Evolutionary conservation across 2,888 invertebrate species (phyloP).

Genomic region (Cheilosia vernalis): DNA sequence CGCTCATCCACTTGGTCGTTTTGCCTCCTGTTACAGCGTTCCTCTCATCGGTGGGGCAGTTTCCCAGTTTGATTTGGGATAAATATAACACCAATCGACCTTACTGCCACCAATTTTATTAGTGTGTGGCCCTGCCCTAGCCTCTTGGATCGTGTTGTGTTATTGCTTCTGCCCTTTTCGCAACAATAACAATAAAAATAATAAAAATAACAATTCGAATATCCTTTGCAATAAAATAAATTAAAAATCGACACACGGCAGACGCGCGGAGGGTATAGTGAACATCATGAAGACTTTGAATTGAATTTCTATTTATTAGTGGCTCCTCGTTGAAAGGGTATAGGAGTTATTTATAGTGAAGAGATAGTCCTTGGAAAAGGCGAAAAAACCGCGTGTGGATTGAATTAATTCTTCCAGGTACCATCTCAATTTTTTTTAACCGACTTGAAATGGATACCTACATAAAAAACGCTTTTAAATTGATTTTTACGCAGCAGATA

Average conservation of each 20-base stretch:
- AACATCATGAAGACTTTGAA: background rate
- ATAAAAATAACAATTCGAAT: conserved; percentile 72
- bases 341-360: no score
- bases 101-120: conserved; percentile 51
- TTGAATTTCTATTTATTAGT: conserved; percentile 35
- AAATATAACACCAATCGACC: conserved; percentile 43
- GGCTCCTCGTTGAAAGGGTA: background rate
- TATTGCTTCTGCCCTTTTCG: conserved; percentile 8
- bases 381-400: no score
- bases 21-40: conserved; percentile 13
- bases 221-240: conserved; percentile 72
- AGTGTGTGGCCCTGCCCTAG: conserved; percentile 3
- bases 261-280: conserved; percentile 1
- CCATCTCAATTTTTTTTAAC: no score
- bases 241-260: conserved; percentile 71
- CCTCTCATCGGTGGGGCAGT: conserved; percentile 39
- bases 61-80: conserved; percentile 31
- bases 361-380: no score
- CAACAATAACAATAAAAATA: conserved; percentile 72
- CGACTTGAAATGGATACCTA: no score
- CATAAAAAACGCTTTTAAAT: no score
- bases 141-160: background rate
- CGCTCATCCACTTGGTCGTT: conserved; percentile 46
- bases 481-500: no score
- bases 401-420: no score